phyloP scores from a whole-genome alignment of 2,888 invertebrate genomes.

The Listrodromus nycthemerus region DNA sequence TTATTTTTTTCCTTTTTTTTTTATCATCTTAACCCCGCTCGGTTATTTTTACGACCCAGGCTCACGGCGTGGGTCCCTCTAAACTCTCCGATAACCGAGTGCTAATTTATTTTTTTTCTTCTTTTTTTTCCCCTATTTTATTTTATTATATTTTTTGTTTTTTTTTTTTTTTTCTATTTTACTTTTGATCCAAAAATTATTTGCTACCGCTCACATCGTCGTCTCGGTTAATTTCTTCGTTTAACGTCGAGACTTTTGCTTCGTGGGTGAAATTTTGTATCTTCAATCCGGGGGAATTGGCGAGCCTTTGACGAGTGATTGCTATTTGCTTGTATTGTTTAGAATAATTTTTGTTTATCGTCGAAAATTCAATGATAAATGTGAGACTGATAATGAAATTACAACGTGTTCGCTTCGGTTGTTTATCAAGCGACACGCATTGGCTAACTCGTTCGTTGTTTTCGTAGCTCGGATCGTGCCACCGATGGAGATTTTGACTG shows the following conservation, averaged over 20 bases:
- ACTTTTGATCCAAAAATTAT: neutral
- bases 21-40: conserved; percentile 25
- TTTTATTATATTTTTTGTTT: too few species aligned
- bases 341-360: neutral
- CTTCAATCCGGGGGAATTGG: neutral
- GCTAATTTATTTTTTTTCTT: neutral
- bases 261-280: neutral
- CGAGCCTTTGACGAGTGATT: conserved; percentile 32
- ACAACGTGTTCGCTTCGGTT: neutral
- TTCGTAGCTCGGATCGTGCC: neutral
- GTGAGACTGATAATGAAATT: neutral
- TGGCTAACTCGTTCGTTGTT: neutral
- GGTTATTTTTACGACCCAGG: conserved; percentile 12
- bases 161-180: neutral
- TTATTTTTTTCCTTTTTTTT: neutral
- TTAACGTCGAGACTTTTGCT: neutral
- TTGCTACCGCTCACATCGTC: too few species aligned
- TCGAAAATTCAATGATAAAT: neutral
- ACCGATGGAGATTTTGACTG: neutral
- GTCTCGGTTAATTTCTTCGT: too few species aligned
- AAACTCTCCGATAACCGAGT: conserved; percentile 1
- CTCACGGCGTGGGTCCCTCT: neutral
- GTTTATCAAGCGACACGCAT: neutral
- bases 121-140: too few species aligned
- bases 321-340: neutral